Conservation (phyloP, 2,113 vertebrate species). For the Tapirus terrestris region DNA sequence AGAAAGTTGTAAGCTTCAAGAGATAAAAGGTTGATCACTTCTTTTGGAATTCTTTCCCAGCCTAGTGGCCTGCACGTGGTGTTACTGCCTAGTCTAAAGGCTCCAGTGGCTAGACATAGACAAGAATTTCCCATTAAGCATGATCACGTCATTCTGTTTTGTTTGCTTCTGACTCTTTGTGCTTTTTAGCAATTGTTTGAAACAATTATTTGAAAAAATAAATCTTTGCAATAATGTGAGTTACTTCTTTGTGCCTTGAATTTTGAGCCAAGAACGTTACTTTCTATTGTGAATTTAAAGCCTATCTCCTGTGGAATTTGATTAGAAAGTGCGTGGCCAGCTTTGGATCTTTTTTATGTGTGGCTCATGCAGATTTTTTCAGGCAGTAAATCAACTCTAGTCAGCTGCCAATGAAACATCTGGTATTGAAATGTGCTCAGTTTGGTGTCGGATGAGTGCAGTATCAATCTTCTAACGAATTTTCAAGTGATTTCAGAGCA, state of each 20-base stretch:
- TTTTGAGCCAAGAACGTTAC: not conserved
- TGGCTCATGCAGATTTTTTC: not conserved
- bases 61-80: not conserved
- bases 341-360: not conserved
- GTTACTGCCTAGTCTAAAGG: not conserved
- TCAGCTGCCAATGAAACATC: not conserved
- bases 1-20: constrained; percentile 13
- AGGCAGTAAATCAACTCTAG: not conserved
- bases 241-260: constrained; percentile 39
- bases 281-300: constrained; percentile 24
- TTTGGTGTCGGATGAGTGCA: not conserved
- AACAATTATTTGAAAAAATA: not conserved
- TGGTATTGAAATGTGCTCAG: not conserved
- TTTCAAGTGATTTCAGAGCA: constrained; percentile 7
- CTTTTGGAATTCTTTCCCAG: not conserved
- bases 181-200: constrained; percentile 25
- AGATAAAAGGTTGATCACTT: not conserved
- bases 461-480: not conserved
- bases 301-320: not conserved
- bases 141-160: not conserved
- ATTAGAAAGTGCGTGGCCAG: not conserved
- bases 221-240: not conserved
- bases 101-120: not conserved
- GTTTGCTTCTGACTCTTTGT: not conserved
- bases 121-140: not conserved